phyloP scores from a whole-genome alignment of 2,113 vertebrate genomes.

The Bos javanicus region DNA sequence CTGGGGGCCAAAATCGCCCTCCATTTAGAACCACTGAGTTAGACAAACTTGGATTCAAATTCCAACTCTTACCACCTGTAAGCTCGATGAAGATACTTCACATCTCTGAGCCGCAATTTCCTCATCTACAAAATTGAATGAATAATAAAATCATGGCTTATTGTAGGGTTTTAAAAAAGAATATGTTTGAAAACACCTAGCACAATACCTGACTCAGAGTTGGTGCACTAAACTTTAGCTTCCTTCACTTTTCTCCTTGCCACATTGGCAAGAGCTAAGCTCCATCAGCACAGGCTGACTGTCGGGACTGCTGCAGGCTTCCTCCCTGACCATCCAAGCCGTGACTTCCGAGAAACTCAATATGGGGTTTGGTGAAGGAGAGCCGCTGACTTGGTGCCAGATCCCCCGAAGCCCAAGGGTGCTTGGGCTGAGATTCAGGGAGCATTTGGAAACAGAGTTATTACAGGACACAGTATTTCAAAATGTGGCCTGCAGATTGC shows the following conservation, averaged over 20 bases:
- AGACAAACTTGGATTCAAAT: conserved; percentile 27
- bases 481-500: background rate
- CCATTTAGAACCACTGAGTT: background rate
- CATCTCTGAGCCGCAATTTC: background rate
- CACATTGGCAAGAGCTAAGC: conserved; percentile 1
- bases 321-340: background rate
- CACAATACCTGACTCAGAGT: background rate
- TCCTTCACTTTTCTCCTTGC: background rate
- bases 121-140: background rate
- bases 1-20: background rate
- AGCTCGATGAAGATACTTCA: background rate
- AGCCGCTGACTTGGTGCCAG: background rate
- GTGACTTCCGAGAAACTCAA: background rate
- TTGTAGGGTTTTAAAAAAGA: background rate
- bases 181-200: background rate
- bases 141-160: conserved; percentile 1
- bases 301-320: background rate
- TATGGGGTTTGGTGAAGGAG: background rate
- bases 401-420: background rate
- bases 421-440: background rate
- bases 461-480: background rate
- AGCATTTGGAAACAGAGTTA: background rate
- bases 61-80: background rate
- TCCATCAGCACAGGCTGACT: background rate
- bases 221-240: background rate